Evolutionary conservation across 2,888 invertebrate species (phyloP), one percentile per base, ranked within the genome.

Genomic region (Eupithecia subfuscata): DNA sequence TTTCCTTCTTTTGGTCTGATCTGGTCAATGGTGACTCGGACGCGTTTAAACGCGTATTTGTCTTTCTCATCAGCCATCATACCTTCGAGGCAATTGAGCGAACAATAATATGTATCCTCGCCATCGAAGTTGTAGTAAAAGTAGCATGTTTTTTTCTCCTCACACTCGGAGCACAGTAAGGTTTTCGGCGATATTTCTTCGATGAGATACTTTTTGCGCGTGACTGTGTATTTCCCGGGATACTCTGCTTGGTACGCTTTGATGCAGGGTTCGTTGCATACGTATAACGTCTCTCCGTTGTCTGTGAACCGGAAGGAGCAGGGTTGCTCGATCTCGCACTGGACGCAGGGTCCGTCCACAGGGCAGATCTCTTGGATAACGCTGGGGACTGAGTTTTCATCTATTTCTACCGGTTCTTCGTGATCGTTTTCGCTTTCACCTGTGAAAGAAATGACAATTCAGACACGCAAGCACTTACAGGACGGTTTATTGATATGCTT

Each of bases 51-150:
- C 22, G 92, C 89, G 82, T 95, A 96, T 84, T 96, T 96, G 0
- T 96, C 95, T 45, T 90, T 90, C 81, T 96, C 95, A 40, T 92
- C 94, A 0, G 91, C 95, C 88, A 96, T 92, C 89, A 96, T 92
- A 60, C 94, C 92, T 80, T 95, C 90, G 22, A 96, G 90, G 78
- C 96, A 96, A 7, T 88, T 87, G 45, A 95, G 86, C 70, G 96
- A 96, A 73, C 96, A 90, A 82, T 95, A 96, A 75, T 95, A 91
- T 0, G 91, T 94, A 74, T 94, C 92, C 74, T 92, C 92, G 1
- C 91, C 94, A 63, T 92, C 95, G 76, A 86, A 93, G 75, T 94
- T 91, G 79, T 93, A 93, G 81, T 92, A 93, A 80, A 95, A 95
- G 76, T 91, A 95, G 81, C 95, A 95, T 0, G 72, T 80, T 86